Percentiles rank a stretch among this genome's conserved stretches.
Conservation (phyloP, 2,113 vertebrate species). For the Megaptera novaeangliae region DNA sequence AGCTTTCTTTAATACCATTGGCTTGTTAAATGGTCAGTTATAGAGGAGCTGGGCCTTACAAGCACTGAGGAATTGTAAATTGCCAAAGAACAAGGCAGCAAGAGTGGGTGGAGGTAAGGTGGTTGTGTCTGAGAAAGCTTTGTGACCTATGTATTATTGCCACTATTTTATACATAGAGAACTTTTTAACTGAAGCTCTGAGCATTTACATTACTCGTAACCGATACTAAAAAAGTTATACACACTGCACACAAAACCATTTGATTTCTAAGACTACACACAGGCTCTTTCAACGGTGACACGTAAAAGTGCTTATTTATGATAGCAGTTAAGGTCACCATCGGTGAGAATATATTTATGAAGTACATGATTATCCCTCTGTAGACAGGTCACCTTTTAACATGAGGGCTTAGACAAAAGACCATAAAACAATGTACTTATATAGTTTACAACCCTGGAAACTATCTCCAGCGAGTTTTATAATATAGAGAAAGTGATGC, state of each 20-base stretch:
- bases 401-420: not conserved
- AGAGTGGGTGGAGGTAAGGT: not conserved
- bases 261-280: not conserved
- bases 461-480: not conserved
- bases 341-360: not conserved
- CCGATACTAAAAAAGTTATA: not conserved
- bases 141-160: not conserved
- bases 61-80: not conserved
- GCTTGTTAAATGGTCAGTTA: not conserved
- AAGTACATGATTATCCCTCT: not conserved
- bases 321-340: not conserved
- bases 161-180: not conserved
- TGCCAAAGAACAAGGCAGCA: not conserved
- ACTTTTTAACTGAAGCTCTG: not conserved
- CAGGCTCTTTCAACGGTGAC: not conserved
- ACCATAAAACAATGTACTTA: not conserved
- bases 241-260: not conserved
- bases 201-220: not conserved
- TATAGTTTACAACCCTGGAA: not conserved
- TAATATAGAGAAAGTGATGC: not conserved
- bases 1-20: not conserved
- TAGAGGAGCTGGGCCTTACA: not conserved
- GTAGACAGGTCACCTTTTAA: not conserved
- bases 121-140: not conserved
- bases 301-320: not conserved